These are phyloP conservation scores for Apodemus agrarius DNA, from an alignment of 2,797 vertebrate species.

Conservation along the genomic window DNA sequence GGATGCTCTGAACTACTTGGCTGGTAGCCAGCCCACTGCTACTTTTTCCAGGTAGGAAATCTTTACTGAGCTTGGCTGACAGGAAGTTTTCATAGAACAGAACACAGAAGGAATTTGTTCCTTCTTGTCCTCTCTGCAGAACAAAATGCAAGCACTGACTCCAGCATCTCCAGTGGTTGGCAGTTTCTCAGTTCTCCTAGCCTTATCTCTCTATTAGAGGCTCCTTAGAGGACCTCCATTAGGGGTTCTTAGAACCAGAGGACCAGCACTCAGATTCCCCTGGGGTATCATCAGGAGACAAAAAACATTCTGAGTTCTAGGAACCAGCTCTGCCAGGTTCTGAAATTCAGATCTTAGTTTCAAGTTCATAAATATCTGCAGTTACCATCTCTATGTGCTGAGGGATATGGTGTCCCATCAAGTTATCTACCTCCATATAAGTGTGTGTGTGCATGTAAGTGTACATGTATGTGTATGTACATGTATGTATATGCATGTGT, in stretches of 20 bases:
- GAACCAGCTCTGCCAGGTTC: not conserved
- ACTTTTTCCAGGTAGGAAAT: not conserved
- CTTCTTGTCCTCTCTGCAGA: not conserved
- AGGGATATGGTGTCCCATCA: not conserved
- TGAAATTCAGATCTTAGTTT: not conserved
- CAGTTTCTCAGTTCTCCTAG: not conserved
- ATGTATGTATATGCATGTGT: not conserved
- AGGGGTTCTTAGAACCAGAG: not conserved
- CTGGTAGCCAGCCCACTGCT: not conserved
- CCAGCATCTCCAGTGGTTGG: rapidly evolving
- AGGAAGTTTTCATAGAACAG: not conserved
- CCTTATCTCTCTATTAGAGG: not conserved
- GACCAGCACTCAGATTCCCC: not conserved
- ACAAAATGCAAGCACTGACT: not conserved
- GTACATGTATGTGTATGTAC: not conserved
- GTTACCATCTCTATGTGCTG: not conserved
- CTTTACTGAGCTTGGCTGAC: not conserved
- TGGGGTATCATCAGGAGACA: not conserved
- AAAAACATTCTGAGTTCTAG: not conserved
- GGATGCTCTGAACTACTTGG: not conserved
- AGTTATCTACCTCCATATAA: not conserved
- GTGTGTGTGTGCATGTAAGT: not conserved
- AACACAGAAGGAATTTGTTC: not conserved
- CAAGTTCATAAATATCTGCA: not conserved
- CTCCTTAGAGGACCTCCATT: not conserved